These are phyloP conservation scores for Glaucidium brasilianum DNA, from an alignment of 2,113 vertebrate genomes.

Conservation along the genomic window DNA sequence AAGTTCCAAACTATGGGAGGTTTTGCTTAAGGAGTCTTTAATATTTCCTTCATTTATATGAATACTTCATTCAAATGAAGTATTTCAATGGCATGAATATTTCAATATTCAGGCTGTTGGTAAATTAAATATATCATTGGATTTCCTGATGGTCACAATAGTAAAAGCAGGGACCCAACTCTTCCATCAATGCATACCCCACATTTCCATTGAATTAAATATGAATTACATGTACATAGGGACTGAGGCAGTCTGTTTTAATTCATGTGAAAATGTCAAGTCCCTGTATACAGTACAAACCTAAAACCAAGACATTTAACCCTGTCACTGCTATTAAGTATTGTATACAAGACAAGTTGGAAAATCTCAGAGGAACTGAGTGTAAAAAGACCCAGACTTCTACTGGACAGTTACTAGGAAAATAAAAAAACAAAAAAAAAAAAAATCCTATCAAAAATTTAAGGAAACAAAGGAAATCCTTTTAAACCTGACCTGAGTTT, in stretches of 20 bases:
- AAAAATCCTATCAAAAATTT: not conserved
- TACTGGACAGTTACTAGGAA: not conserved
- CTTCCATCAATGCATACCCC: not conserved
- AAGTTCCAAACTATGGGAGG: not conserved
- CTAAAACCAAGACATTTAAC: conserved; percentile 34
- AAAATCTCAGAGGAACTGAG: not conserved
- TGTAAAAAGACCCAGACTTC: not conserved
- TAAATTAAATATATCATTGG: not conserved
- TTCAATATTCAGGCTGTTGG: not conserved
- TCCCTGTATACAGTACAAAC: conserved; percentile 6
- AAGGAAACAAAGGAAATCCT: not conserved
- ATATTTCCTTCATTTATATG: not conserved
- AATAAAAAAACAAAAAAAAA: not conserved
- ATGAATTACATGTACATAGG: conserved; percentile 52
- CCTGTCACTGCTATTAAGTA: not conserved
- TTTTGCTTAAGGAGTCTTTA: not conserved
- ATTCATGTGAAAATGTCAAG: conserved; percentile 63
- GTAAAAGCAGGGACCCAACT: not conserved
- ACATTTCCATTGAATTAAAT: conserved; percentile 56
- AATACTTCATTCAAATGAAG: not conserved
- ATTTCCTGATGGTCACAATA: not conserved
- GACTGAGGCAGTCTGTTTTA: conserved; percentile 33
- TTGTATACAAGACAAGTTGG: not conserved
- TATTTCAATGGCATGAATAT: not conserved
- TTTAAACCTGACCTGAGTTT: not conserved